Evolutionary conservation across 2,888 invertebrate species (phyloP).

Genomic region (Creontiades dilutus): DNA sequence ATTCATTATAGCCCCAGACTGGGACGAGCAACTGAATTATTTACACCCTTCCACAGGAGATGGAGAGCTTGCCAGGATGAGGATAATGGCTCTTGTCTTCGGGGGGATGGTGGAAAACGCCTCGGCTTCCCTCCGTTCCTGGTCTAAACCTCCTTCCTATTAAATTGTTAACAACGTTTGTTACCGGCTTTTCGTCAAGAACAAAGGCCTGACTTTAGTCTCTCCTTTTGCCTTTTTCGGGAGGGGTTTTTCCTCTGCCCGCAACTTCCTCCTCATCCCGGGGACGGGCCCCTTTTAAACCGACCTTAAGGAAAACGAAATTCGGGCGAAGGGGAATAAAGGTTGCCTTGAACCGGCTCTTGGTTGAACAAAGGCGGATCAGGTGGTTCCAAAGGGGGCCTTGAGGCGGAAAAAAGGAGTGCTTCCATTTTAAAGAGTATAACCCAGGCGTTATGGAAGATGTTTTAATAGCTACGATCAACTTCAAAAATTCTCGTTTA

Average conservation of each 20-base stretch:
- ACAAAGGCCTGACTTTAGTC: constrained; percentile 42
- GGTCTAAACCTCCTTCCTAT: constrained; percentile 52
- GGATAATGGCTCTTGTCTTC: constrained; percentile 61
- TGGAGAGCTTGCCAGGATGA: constrained; percentile 45
- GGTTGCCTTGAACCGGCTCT: background rate
- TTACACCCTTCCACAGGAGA: constrained; percentile 40
- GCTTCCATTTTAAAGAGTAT: background rate
- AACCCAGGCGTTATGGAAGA: constrained; percentile 21
- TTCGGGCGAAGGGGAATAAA: background rate
- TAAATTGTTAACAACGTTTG: constrained; percentile 70
- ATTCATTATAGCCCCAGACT: constrained; percentile 64
- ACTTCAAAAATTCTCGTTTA: no score
- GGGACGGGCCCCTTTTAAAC: background rate
- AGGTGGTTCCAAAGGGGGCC: constrained; percentile 38
- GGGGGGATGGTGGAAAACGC: constrained; percentile 4
- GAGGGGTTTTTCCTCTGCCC: background rate
- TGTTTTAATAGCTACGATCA: constrained; percentile 4
- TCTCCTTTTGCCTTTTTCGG: constrained; percentile 24
- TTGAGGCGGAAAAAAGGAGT: constrained; percentile 8
- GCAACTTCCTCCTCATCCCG: background rate
- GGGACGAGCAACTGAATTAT: constrained; percentile 65
- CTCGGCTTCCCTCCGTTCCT: background rate
- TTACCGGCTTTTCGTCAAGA: constrained; percentile 53
- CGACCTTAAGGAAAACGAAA: constrained; percentile 38
- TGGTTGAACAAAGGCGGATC: constrained; percentile 17